Evolutionary conservation across 2,113 vertebrate genomes (phyloP).

Genomic region (Apeltes quadracus): DNA sequence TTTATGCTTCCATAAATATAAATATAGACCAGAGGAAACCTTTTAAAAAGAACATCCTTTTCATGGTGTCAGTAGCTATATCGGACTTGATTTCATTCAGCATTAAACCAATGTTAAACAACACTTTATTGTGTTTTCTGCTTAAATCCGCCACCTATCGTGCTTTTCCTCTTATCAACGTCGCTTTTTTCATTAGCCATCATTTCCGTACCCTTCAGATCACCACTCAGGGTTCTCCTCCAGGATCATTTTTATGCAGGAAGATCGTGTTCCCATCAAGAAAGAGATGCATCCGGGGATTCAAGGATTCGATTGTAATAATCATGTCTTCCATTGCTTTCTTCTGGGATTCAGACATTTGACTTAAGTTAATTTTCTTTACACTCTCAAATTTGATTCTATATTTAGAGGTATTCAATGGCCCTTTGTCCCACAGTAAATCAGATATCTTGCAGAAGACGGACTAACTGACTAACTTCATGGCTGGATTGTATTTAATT

Average conservation of each 20-base stretch:
- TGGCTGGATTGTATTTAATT: conserved; percentile 30
- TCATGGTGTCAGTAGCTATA: conserved; percentile 1
- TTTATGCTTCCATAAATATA: conserved; percentile 59
- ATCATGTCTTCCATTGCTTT: conserved; percentile 17
- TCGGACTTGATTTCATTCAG: conserved; percentile 3
- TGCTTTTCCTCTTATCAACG: conserved; percentile 25
- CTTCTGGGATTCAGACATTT: conserved; percentile 14
- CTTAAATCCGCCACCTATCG: conserved; percentile 4
- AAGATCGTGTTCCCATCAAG: conserved; percentile 23
- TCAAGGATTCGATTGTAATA: not conserved
- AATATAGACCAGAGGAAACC: conserved; percentile 29
- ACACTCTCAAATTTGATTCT: not conserved
- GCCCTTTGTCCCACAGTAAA: conserved; percentile 28
- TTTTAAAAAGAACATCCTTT: not conserved
- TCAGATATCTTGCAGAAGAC: conserved; percentile 17
- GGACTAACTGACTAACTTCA: conserved; percentile 18
- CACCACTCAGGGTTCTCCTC: conserved; percentile 45
- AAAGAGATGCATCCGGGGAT: conserved; percentile 34
- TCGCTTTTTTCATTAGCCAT: conserved; percentile 20
- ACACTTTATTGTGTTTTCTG: conserved; percentile 11
- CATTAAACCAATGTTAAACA: conserved; percentile 10
- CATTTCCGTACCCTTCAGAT: conserved; percentile 43
- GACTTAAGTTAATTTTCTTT: not conserved
- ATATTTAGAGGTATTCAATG: conserved; percentile 22
- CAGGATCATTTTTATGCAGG: conserved; percentile 33